Conservation (phyloP, 1,140 invertebrate species). For the Drosophila ananassae region DNA sequence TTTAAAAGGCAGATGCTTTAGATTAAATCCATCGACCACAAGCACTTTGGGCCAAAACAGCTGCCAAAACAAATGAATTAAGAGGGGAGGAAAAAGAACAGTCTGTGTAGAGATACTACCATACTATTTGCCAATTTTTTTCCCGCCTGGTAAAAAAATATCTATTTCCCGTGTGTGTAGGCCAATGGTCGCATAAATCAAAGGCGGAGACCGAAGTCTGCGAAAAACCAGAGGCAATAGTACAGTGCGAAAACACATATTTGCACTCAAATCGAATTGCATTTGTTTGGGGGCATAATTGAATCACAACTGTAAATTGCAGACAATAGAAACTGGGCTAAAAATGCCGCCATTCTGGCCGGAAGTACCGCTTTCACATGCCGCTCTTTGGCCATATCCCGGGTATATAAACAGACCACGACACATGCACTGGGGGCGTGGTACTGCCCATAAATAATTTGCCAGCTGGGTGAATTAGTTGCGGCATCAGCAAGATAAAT, state of each 20-base stretch:
- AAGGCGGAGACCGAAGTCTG: conserved; percentile 32
- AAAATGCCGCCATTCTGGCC: conserved; percentile 45
- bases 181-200: conserved; percentile 61
- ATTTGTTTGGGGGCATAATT: conserved; percentile 62
- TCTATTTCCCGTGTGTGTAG: conserved; percentile 41
- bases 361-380: conserved; percentile 51
- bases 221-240: conserved; percentile 21
- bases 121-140: neutral
- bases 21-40: conserved; percentile 13
- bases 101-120: conserved; percentile 14
- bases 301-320: conserved; percentile 63
- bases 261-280: conserved; percentile 80
- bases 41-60: conserved; percentile 17
- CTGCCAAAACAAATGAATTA: conserved; percentile 37
- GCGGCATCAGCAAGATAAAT: conserved; percentile 69
- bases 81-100: conserved; percentile 1
- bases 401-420: conserved; percentile 3
- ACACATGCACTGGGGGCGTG: conserved; percentile 2
- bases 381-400: neutral
- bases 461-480: conserved; percentile 58
- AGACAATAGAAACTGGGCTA: conserved; percentile 30
- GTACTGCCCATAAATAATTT: conserved; percentile 56
- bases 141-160: neutral
- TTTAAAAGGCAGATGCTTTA: conserved; percentile 4
- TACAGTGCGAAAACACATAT: conserved; percentile 61